Base-by-base conservation (phyloP, 2,888 invertebrate species). In the Drosophila neotestacea region DNA sequence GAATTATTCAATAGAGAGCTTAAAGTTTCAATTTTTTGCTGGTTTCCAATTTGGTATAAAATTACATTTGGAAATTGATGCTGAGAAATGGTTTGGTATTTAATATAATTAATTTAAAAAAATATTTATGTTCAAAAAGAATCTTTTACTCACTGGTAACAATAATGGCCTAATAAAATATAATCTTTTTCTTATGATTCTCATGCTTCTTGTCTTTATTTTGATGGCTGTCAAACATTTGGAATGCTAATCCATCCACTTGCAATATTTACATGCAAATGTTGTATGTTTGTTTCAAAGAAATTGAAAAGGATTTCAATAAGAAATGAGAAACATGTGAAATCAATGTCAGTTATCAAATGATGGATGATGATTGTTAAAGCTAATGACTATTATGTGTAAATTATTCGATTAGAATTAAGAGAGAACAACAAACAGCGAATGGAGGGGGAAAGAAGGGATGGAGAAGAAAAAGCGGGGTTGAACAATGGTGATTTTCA, bases 361-460 rank as follows among this genome's bases (percentile, higher is more conserved):
- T 50, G 50, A 50, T 54, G 36, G 6, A 44, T 36, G n/a, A n/a
- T 60, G 7, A 36, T 50, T 41, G 39, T 39, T 48, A 41, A 48
- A 39, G 32, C 6, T 59, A 9, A 59, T 41, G 28, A 56, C 27
- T 27, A 46, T 56, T 27, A n/a, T 58, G 27, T 36, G 44, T 46
- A 46, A 44, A 34, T 34, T 36, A 27, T 27, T 36, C 22, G 32
- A 11, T 38, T 38, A 28, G 36, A 28, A 28, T 4, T 13, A 27
- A 11, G 6, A 38, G 4, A 48, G 1, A 10, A 16, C 9, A 47
- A 16, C 22, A 10, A 1, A 27, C 6, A 6, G 32, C 6, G 4
- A 46, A 13, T 6, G 11, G n/a, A 10, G 30, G 10, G 10, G 6
- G 11, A 42, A 32, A 2, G 6, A 9, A 32, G 32, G 32, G 7